Base-by-base conservation (phyloP, 2,797 vertebrate genomes). In the Sebastes itinus region DNA sequence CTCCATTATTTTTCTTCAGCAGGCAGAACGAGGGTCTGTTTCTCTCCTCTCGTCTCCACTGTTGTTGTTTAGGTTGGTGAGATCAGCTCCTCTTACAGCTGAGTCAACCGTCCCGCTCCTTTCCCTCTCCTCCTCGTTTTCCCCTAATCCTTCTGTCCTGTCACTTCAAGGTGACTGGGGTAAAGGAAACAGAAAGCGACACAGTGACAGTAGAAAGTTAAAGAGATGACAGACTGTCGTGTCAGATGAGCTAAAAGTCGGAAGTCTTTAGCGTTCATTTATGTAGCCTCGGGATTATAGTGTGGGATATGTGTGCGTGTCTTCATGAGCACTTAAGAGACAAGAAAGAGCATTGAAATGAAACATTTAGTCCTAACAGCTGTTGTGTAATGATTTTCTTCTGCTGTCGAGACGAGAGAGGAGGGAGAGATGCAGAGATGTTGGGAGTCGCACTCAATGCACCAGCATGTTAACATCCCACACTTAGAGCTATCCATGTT, bases 31-130 rank as follows among this genome's bases (percentile, higher is more conserved):
- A 77, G 65, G 38, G 22, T 82, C 70, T 63, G 62, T 72, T 80
- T 87, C 74, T 74, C 67, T 76, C 76, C 63, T 84, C 81, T 86
- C 82, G 80, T 81, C 90, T 84, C 77, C 58, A 52, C 55, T 92
- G 90, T 89, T 93, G 84, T 92, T 92, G 88, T 92, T 93, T 88
- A 77, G 74, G 75, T 92, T 89, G 82, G 83, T 88, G 88, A 90
- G 89, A 87, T 90, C 82, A 88, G 84, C 80, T 88, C 59, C 81
- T 83, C 88, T 73, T 60, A 88, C 95, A 95, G 94, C 95, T 95
- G 95, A 95, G 88, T 93, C 95, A 95, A 95, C 93, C 83, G 9
- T 81, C 77, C 78, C n/a, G 32, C 64, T 85, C 78, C 77, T 69
- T 78, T 75, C 60, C 75, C n/a, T 70, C 46, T 85, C 33, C 64